A percentile compares a stretch with the other conserved stretches of the same genome.
Evolutionary conservation across 64 coral and sea anemone species (phyloP).

Genomic region (Montipora foliosa): DNA sequence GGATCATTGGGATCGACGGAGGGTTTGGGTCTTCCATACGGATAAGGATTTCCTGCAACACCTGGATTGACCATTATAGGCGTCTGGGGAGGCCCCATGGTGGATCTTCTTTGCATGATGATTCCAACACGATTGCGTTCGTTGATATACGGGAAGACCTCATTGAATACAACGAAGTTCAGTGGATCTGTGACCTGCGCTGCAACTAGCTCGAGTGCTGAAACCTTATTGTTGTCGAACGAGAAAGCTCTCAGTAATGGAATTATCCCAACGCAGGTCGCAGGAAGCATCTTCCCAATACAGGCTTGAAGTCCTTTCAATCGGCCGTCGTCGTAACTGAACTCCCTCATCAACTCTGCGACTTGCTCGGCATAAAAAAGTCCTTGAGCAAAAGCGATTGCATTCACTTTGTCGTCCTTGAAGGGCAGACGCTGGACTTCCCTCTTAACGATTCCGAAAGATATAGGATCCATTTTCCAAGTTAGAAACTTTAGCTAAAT

Average conservation of each 20-base stretch:
- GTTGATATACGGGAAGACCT: slow-evolving; percentile 64
- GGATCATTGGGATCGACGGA: slow-evolving; percentile 73
- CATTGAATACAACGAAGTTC: slow-evolving; percentile 80
- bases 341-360: slow-evolving; percentile 59
- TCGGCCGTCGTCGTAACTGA: slow-evolving; percentile 84
- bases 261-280: slow-evolving; percentile 67
- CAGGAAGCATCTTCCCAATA: slow-evolving; percentile 84
- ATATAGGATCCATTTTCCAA: slow-evolving; percentile 73
- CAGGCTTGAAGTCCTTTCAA: slow-evolving; percentile 80
- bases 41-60: slow-evolving; percentile 77
- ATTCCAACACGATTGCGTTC: slow-evolving; percentile 74
- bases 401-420: slow-evolving; percentile 88
- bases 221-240: slow-evolving; percentile 72
- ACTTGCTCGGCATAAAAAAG: slow-evolving; percentile 91
- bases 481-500: too few relatives aligned
- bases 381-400: slow-evolving; percentile 89
- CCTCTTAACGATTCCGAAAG: slow-evolving; percentile 85
- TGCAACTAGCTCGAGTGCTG: slow-evolving; percentile 74
- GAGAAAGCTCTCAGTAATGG: slow-evolving; percentile 73
- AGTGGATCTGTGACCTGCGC: slow-evolving; percentile 80
- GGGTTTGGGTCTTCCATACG: slow-evolving; percentile 80
- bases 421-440: slow-evolving; percentile 88
- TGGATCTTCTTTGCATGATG: slow-evolving; percentile 79
- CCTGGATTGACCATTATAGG: slow-evolving; percentile 35
- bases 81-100: slow-evolving; percentile 52